A percentile compares a stretch with the other conserved stretches of the same genome.
phyloP scores from a whole-genome alignment of 1,140 invertebrate species.

The Trichonephila clavata region DNA sequence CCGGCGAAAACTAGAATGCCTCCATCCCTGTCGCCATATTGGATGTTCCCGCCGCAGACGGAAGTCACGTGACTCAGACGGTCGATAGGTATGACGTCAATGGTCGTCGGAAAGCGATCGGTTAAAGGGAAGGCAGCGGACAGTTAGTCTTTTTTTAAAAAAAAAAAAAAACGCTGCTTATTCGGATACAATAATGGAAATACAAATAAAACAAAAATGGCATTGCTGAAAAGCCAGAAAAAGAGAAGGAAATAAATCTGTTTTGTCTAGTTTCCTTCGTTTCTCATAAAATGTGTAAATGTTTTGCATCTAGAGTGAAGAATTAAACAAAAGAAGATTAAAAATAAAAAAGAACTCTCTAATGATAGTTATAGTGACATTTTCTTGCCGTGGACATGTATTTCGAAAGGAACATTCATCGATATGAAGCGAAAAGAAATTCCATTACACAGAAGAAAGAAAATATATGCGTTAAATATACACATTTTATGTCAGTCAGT shows the following conservation, averaged over 20 bases:
- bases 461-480: no score
- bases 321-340: neutral
- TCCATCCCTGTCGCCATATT: slow-evolving; percentile 70
- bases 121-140: neutral
- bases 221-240: neutral
- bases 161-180: slow-evolving; percentile 36
- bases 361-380: neutral
- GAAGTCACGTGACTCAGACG: slow-evolving; percentile 59
- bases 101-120: slow-evolving; percentile 48
- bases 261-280: neutral
- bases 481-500: neutral
- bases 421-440: no score
- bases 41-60: slow-evolving; percentile 73
- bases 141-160: neutral
- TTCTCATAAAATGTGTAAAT: neutral
- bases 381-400: no score
- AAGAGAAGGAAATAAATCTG: neutral
- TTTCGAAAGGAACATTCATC: no score
- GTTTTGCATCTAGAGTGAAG: neutral
- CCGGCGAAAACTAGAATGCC: neutral
- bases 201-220: neutral
- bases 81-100: slow-evolving; percentile 72
- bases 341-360: neutral
- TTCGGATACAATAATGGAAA: slow-evolving; percentile 33
- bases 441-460: no score